phyloP scores from a whole-genome alignment of 2,888 invertebrate species.

The Drosophila robusta region DNA sequence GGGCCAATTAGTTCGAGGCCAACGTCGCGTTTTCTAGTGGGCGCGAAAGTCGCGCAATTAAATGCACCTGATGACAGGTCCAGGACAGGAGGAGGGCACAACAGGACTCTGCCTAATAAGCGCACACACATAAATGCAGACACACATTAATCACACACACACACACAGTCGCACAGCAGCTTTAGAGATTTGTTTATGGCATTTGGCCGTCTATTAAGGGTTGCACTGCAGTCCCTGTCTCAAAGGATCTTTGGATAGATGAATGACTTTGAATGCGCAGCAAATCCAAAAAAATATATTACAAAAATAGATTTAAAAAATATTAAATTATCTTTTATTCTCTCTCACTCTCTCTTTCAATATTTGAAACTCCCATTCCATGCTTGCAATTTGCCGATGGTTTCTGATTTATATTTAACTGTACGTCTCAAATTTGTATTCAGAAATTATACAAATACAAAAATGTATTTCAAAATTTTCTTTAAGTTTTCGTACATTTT shows the following conservation, averaged over 20 bases:
- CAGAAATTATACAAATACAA: no score
- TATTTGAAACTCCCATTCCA: no score
- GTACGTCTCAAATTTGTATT: no score
- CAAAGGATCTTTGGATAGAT: constrained; percentile 34
- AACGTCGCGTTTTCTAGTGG: constrained; percentile 60
- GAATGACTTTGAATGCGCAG: constrained; percentile 19
- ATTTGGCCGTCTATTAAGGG: constrained; percentile 59
- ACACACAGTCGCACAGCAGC: constrained; percentile 23
- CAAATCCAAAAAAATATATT: constrained; percentile 1
- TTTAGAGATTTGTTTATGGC: constrained; percentile 62
- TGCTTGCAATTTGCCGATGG: no score
- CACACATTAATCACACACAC: constrained; percentile 67
- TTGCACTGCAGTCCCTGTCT: constrained; percentile 32
- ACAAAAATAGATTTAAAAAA: no score
- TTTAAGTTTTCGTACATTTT: no score
- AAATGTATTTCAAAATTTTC: no score
- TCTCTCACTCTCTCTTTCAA: no score
- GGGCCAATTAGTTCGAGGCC: constrained; percentile 73
- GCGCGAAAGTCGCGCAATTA: constrained; percentile 83
- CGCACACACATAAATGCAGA: constrained; percentile 50
- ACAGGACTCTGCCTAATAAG: constrained; percentile 32
- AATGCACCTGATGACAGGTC: constrained; percentile 82
- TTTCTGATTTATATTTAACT: no score
- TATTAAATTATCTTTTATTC: no score
- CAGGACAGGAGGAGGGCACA: constrained; percentile 15